These are phyloP conservation scores for Lacanobia oleracea DNA, from an alignment of 2,888 invertebrate species.

Conservation along the genomic window DNA sequence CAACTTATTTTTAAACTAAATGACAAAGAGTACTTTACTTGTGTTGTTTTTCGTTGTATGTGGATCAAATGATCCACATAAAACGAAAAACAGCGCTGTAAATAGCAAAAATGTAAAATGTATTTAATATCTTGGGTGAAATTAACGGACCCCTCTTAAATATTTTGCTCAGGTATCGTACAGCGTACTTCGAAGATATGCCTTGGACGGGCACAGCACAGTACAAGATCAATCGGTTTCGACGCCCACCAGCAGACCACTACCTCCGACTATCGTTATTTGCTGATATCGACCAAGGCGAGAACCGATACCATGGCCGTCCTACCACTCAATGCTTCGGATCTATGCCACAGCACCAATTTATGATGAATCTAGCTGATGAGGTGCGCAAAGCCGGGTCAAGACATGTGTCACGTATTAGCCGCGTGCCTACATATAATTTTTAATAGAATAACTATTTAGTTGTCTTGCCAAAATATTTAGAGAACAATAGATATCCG, in stretches of 20 bases:
- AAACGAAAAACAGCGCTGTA: no score
- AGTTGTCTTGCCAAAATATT: no score
- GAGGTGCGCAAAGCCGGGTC: slow-evolving; percentile 85
- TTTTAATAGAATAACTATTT: no score
- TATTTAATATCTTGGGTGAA: slow-evolving; percentile 79
- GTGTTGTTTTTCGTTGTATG: no score
- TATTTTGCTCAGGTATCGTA: slow-evolving; percentile 87
- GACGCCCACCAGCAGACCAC: slow-evolving; percentile 96
- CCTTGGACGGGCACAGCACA: slow-evolving; percentile 96
- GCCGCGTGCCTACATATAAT: no score
- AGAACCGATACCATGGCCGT: not conserved
- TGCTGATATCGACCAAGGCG: slow-evolving; percentile 84
- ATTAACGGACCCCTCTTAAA: not conserved
- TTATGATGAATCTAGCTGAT: slow-evolving; percentile 88
- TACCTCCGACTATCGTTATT: slow-evolving; percentile 95
- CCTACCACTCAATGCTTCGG: slow-evolving; percentile 88
- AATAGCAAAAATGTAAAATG: no score
- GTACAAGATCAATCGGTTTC: slow-evolving; percentile 96
- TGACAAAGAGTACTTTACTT: no score
- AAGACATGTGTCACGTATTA: not conserved
- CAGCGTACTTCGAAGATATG: slow-evolving; percentile 96
- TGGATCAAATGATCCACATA: no score
- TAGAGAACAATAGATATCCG: no score
- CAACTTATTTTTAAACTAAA: no score
- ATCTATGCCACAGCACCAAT: slow-evolving; percentile 78